Evolutionary conservation across 1,140 invertebrate genomes (phyloP).

Genomic region (Drosophila miranda): DNA sequence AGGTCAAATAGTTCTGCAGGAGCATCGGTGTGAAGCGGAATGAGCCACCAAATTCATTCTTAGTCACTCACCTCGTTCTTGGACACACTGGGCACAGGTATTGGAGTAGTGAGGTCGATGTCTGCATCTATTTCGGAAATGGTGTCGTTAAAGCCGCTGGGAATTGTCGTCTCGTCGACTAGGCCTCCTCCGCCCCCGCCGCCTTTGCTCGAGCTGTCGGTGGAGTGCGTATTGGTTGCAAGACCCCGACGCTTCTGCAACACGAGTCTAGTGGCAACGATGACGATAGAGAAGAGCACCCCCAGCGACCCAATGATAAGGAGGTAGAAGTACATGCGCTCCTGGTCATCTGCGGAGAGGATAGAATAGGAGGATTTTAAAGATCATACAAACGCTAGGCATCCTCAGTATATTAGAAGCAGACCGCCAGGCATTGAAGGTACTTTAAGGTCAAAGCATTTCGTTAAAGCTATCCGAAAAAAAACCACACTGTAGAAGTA

Average conservation of each 20-base stretch:
- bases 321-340: slow-evolving; percentile 90
- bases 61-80: slow-evolving; percentile 72
- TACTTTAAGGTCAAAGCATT: no score
- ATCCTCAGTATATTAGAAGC: neutral
- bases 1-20: slow-evolving; percentile 73
- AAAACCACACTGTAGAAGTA: no score
- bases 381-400: neutral
- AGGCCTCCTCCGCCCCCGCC: slow-evolving; percentile 16
- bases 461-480: neutral
- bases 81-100: slow-evolving; percentile 83
- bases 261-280: slow-evolving; percentile 87
- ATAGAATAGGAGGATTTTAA: neutral
- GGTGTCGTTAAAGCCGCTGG: slow-evolving; percentile 88
- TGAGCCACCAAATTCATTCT: no score
- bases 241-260: slow-evolving; percentile 85
- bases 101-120: slow-evolving; percentile 86
- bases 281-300: slow-evolving; percentile 86
- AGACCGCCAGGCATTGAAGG: neutral
- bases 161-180: slow-evolving; percentile 84
- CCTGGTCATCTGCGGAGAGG: slow-evolving; percentile 87
- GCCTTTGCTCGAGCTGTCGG: slow-evolving; percentile 41
- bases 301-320: slow-evolving; percentile 87
- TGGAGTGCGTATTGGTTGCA: slow-evolving; percentile 78
- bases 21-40: neutral
- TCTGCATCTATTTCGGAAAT: slow-evolving; percentile 89